Base-by-base conservation (phyloP, 2,113 vertebrate species). In the Drymodes brunneopygia region DNA sequence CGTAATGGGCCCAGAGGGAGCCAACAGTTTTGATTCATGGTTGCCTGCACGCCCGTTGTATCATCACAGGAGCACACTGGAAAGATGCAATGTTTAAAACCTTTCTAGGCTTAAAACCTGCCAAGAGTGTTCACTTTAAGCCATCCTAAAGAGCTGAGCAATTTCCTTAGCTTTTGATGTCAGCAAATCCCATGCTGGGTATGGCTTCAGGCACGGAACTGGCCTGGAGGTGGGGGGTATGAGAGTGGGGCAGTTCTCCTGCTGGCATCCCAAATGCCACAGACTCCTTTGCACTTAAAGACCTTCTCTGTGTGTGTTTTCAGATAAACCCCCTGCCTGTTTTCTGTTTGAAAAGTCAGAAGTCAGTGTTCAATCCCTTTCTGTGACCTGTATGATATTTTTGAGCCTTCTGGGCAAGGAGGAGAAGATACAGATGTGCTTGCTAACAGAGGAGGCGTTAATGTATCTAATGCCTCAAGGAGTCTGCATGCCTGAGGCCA, bases 11-110 rank as follows among this genome's bases (percentile, higher is more conserved):
- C 78, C 3, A 0, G 15, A 12, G 92, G 70, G 87, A 95, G 38
- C 28, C 22, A 84, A 48, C 29, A 35, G 51, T 57, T 85, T 36
- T 87, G 84, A 91, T 89, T 92, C 69, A 64, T 27, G 31, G 65
- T 65, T 94, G 90, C 44, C 33, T 80, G 40, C 4, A 0, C 1
- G 0, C 28, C 29, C 0, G 0, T 28, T 70, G 42, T 70, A 38
- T 79, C 62, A 24, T 36, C 0, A 0, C 42, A 65, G 64, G 33
- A 90, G 45, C 35, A 48, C 35, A 8, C 57, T 27, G 12, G 45
- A 89, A 93, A 79, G 53, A 48, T 6, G 24, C 15, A 56, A 16
- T 7, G 18, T 84, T 83, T 45, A 51, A 91, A 94, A 66, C 35
- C 44, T 84, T 93, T 69, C 40, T 69, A 61, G 66, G 28, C 31